Percentiles rank a stretch among this genome's conserved stretches.
Evolutionary conservation across 2,797 vertebrate genomes (phyloP).

Genomic region (Xiphorhynchus erythropygius): DNA sequence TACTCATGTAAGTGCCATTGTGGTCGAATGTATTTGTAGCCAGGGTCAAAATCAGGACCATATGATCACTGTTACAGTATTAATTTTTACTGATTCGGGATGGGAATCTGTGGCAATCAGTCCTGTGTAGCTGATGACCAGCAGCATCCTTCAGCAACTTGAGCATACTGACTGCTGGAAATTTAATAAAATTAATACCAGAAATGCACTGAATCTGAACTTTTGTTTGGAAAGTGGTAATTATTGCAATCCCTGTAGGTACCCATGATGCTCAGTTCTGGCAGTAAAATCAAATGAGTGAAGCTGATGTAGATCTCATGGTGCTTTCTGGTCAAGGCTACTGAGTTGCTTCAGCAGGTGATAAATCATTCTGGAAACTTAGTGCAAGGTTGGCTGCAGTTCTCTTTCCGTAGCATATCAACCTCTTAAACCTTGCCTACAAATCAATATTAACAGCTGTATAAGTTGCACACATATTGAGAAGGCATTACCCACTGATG

Average conservation of each 20-base stretch:
- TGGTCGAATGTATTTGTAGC: background rate
- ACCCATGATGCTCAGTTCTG: background rate
- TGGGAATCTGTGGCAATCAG: background rate
- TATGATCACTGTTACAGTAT: background rate
- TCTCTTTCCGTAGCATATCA: constrained; percentile 30
- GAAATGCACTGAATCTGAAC: background rate
- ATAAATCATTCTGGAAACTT: constrained; percentile 22
- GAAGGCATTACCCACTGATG: constrained; percentile 64
- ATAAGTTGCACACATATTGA: constrained; percentile 50
- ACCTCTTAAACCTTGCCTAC: constrained; percentile 53
- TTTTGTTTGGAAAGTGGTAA: background rate
- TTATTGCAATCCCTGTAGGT: background rate
- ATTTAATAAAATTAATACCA: background rate
- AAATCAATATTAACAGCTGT: constrained; percentile 73
- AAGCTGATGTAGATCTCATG: background rate
- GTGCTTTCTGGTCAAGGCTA: constrained; percentile 11
- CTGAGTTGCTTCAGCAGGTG: background rate
- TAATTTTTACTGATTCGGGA: background rate
- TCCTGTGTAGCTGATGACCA: background rate
- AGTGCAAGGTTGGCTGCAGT: background rate
- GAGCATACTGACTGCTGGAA: background rate
- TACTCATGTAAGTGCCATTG: background rate
- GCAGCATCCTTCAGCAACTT: background rate
- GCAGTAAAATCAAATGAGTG: background rate
- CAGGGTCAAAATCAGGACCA: background rate